Base-by-base conservation (phyloP, 2,797 vertebrate genomes). In the Graptemys geographica region DNA sequence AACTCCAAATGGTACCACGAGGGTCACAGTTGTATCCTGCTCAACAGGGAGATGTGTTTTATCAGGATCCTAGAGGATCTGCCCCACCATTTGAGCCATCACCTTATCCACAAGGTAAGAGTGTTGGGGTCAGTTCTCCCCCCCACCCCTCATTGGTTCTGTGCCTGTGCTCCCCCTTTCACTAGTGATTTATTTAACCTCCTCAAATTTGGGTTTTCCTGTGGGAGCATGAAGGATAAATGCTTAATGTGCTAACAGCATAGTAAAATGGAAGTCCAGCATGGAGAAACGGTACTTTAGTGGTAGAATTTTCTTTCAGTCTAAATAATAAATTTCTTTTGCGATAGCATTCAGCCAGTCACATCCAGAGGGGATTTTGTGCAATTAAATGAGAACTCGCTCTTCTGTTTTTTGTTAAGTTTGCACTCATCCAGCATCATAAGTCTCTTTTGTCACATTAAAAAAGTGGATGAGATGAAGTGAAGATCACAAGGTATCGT, bases 41-140 rank as follows among this genome's bases (percentile, higher is more conserved):
- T 86, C 99, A 99, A 57, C 99, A 99, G 86, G 89, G 98, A 25
- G 99, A 99, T 91, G 98, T 99, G 92, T 99, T 99, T 97, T 99
- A 99, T 92, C 97, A 98, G 8, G 99, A 99, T 82, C 96, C 98
- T 76, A 98, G 99, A 86, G 98, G 99, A 65, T 98, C 98, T 81
- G 98, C 99, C 3, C 99, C 99, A 72, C 98, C 99, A 1, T 99
- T 99, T 97, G 99, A 99, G 44, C 97, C 98, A 89, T 96, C 98
- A 1, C 98, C 99, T 57, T 99, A 99, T 94, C 98, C 98, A 28
- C 96, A 99, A 98, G 99, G 99, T 99, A 97, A 96, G 91, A 23
- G 56, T 84, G 79, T 62, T 41, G 52, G 33, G 3, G 53, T 33
- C 5, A 37, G 84, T 49, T 7, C 52, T 6, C 18, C 18, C 52